These are phyloP conservation scores for Pseudopipra pipra DNA, from an alignment of 2,113 vertebrate species.

Conservation along the genomic window DNA sequence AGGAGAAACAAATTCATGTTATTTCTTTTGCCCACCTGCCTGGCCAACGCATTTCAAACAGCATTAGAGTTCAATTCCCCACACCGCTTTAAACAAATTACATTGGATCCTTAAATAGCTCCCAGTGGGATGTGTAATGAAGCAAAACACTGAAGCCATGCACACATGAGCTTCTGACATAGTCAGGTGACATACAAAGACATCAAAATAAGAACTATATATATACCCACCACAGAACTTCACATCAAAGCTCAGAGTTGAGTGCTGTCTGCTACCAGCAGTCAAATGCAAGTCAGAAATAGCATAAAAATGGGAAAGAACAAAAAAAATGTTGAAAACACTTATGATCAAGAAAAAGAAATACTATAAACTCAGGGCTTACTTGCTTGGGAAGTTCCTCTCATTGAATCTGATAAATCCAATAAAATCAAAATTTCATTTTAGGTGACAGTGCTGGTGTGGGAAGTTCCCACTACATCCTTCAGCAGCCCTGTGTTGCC, in stretches of 20 bases:
- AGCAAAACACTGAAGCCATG: neutral
- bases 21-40: neutral
- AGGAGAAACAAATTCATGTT: neutral
- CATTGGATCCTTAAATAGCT: neutral
- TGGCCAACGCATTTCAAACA: rapidly evolving
- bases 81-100: neutral
- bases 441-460: neutral
- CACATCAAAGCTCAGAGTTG: neutral
- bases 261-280: neutral
- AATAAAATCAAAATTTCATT: neutral
- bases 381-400: neutral
- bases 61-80: neutral
- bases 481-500: rapidly evolving
- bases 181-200: neutral
- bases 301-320: neutral
- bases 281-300: neutral
- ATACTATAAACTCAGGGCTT: neutral
- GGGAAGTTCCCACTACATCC: neutral
- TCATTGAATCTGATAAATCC: neutral
- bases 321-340: neutral
- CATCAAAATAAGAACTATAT: neutral
- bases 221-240: neutral
- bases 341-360: neutral
- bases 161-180: neutral
- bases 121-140: neutral